Percentiles rank a stretch among this genome's conserved stretches.
Conservation (phyloP, 2,888 invertebrate species). For the Gastrophysa polygoni region DNA sequence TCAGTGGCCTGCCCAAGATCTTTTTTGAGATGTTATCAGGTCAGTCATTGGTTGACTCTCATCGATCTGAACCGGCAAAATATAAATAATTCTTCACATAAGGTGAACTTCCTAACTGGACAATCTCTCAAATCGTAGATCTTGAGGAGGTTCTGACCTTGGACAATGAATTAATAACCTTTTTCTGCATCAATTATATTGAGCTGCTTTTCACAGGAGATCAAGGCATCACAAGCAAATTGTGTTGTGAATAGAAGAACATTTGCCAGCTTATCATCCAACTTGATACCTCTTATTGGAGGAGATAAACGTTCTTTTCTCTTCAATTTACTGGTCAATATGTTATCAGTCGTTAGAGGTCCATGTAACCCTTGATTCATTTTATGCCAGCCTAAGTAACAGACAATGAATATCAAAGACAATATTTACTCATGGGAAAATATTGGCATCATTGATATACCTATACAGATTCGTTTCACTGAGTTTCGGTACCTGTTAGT, state of each 20-base stretch:
- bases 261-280: conserved; percentile 46
- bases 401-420: not conserved
- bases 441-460: too few relatives aligned
- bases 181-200: conserved; percentile 72
- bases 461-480: too few relatives aligned
- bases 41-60: too few relatives aligned
- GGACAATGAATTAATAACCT: conserved; percentile 47
- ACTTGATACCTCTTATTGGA: conserved; percentile 50
- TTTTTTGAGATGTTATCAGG: too few relatives aligned
- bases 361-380: conserved; percentile 29
- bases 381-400: conserved; percentile 40
- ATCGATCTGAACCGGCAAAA: too few relatives aligned
- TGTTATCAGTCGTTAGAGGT: conserved; percentile 16
- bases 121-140: too few relatives aligned
- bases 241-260: conserved; percentile 50
- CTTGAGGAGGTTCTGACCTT: too few relatives aligned
- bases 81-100: too few relatives aligned
- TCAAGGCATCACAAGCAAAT: conserved; percentile 63
- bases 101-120: too few relatives aligned
- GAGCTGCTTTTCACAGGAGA: conserved; percentile 65
- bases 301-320: conserved; percentile 37
- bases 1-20: too few relatives aligned
- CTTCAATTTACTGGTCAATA: conserved; percentile 29
- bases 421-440: not conserved
- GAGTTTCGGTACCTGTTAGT: too few relatives aligned